Base-by-base conservation (phyloP, 2,797 vertebrate species). In the Macrochelys suwanniensis region DNA sequence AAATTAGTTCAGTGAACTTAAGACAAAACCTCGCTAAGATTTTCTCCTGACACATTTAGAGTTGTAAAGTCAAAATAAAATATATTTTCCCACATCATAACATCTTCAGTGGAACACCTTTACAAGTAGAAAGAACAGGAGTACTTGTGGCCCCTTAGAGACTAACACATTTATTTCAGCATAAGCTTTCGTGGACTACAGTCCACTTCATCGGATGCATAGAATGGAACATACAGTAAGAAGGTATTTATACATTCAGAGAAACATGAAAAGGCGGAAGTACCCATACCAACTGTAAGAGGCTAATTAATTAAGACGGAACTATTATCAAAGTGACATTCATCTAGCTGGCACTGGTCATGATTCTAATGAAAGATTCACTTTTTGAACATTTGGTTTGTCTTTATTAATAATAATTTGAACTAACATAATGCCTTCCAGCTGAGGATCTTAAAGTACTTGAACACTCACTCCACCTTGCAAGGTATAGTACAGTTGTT, bases 21-120 rank as follows among this genome's bases (percentile, higher is more conserved):
- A 92, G 2, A 31, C 71, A 19, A 79, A 76, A 12, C 5, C 13
- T 17, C 11, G 3, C 12, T 1, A 2, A 50, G 3, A 3, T 80
- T 95, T 96, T 87, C 68, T 88, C 37, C 53, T 96, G 83, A 53
- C 68, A 88, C 11, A 33, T 11, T 88, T 87, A 78, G 78, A 82
- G 92, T 61, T 53, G 16, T 45, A 84, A 7, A 26, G 61, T 90
- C 80, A 79, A 87, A 85, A 78, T 80, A 50, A 3, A 47, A 17
- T 92, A 28, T 13, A 49, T 92, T 93, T 95, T 33, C 31, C 33
- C 17, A 91, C 16, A n/a, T 92, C 54, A 42, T 1, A 61, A 61
- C 31, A 33, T 61, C 28, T 15, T 61, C 28, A 33, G 31, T 61
- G 31, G 59, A 61, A 31, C 28, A 61, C 0, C 50, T 95, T 90